phyloP scores from a whole-genome alignment of 2,888 invertebrate species.

The Clitarchus hookeri region DNA sequence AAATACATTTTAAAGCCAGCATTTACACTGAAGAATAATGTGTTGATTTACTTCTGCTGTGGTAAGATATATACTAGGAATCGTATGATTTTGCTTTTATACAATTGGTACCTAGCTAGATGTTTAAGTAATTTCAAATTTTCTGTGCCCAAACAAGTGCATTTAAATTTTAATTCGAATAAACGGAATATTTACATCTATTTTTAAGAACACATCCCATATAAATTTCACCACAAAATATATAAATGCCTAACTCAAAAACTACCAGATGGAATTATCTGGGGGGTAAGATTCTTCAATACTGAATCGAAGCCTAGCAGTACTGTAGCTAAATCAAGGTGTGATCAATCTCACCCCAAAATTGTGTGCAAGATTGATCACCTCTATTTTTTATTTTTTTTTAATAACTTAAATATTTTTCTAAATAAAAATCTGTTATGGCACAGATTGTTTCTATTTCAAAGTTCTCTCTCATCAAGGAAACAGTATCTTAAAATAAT shows the following conservation, averaged over 20 bases:
- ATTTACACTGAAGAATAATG: not conserved
- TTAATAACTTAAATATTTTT: not conserved
- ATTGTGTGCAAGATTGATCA: not conserved
- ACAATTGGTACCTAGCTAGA: too few relatives aligned
- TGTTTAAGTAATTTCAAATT: not conserved
- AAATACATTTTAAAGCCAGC: not conserved
- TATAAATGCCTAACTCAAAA: conserved; percentile 19
- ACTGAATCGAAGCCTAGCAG: not conserved
- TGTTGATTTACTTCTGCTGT: not conserved
- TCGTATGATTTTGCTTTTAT: not conserved
- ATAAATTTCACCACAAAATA: conserved; percentile 10
- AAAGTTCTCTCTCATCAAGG: not conserved
- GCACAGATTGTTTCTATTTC: not conserved
- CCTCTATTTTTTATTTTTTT: not conserved
- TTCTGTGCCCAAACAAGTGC: not conserved
- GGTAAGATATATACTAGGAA: not conserved
- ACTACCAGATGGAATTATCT: not conserved
- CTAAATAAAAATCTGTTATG: not conserved
- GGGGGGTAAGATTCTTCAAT: conserved; percentile 12
- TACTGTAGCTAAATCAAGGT: not conserved
- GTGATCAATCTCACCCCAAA: not conserved
- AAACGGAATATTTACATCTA: too few relatives aligned
- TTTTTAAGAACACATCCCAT: too few relatives aligned
- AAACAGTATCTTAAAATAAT: not conserved
- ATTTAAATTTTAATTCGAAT: not conserved